Evolutionary conservation across 2,797 vertebrate species (phyloP), one percentile per base, ranked within the genome.

Genomic region (Benthosema pterotum): DNA sequence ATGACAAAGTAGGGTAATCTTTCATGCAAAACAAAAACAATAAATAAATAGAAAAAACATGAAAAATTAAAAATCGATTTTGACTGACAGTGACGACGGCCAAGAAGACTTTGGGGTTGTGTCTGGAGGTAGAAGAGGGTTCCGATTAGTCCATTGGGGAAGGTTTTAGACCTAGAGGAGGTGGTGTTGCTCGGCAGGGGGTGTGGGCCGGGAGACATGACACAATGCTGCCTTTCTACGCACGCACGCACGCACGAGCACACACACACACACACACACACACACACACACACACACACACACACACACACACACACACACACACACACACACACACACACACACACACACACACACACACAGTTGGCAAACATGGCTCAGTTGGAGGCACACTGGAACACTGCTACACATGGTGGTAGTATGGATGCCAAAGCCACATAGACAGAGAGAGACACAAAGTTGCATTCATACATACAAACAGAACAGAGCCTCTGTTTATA

Each of bases 141-240:
- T 32, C 22, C 52, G 43, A 52, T 3, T 25, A 5, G 22, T 25
- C 3, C 0, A 25, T 25, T 32, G 28, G 28, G 25, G 28, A 32
- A 7, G 63, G 25, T 50, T 72, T 53, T 19, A 61, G 72, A 72
- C 19, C 47, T 59, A 11, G 42, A 74, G 16, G 42, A 74, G 16
- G 48, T 69, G 57, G 38, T 3, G 25, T 67, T 83, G 52, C 15
- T 63, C 42, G 51, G 60, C 53, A 77, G 51, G 67, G 55, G 71
- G 68, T 0, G 47, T 55, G 67, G n/a, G n/a, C n/a, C n/a, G n/a
- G 69, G 74, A 71, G 49, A 72, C 82, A 80, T 50, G 66, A 82
- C 74, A 93, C 91, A 92, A 92, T 87, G 86, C 75, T 57, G 67
- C 67, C 85, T 89, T 92, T 92, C 74, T 90, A 67, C 58, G 64